Evolutionary conservation across 2,888 invertebrate species (phyloP).

Genomic region (Elmis aenea): DNA sequence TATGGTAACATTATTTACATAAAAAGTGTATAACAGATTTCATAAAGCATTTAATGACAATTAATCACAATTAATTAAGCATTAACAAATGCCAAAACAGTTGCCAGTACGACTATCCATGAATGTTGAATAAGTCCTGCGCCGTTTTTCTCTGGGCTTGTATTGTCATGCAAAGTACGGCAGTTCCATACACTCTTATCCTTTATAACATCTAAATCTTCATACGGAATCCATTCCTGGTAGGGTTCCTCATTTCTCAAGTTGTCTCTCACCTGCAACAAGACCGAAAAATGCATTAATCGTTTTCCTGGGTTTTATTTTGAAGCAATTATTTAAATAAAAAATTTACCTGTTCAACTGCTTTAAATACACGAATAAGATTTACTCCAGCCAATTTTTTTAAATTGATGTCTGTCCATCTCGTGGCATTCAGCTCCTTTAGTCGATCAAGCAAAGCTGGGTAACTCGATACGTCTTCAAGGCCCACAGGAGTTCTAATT

Average conservation of each 20-base stretch:
- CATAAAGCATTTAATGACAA: too few relatives aligned
- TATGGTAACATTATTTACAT: too few relatives aligned
- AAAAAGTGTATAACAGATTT: too few relatives aligned
- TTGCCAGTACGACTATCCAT: too few relatives aligned
- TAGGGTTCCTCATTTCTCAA: constrained; percentile 16
- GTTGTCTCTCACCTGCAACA: constrained; percentile 19
- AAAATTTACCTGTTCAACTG: constrained; percentile 37
- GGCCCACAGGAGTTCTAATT: constrained; percentile 57
- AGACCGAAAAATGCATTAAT: constrained; percentile 28
- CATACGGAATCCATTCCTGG: constrained; percentile 20
- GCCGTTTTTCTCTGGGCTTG: too few relatives aligned
- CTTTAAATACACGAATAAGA: constrained; percentile 46
- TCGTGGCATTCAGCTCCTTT: constrained; percentile 22
- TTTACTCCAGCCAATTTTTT: constrained; percentile 50
- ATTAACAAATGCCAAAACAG: too few relatives aligned
- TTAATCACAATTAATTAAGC: too few relatives aligned
- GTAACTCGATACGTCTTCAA: constrained; percentile 68
- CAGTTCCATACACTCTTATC: constrained; percentile 12
- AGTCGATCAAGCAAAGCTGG: constrained; percentile 56
- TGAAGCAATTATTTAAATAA: too few relatives aligned
- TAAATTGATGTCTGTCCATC: constrained; percentile 47
- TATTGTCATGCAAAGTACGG: constrained; percentile 8
- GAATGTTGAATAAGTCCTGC: too few relatives aligned
- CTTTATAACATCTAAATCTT: constrained; percentile 15
- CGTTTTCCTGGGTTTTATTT: too few relatives aligned